Evolutionary conservation across 1,140 invertebrate species (phyloP).

Genomic region (Sarcophaga peregrina): DNA sequence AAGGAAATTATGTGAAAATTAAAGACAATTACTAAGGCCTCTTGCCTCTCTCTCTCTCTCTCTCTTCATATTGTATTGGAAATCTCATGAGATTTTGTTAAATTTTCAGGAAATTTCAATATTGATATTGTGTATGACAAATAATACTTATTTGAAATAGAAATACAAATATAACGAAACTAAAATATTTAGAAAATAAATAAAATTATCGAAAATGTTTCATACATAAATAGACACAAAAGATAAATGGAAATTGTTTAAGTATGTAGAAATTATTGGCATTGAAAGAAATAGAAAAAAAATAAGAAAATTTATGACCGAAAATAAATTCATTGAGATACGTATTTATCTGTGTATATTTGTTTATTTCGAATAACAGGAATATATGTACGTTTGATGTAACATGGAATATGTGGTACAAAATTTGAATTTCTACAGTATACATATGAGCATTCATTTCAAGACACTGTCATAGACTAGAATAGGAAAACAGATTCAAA

Average conservation of each 20-base stretch:
- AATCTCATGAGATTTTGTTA: too few relatives aligned
- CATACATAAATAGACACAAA: neutral
- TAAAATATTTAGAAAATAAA: neutral
- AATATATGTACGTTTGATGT: neutral
- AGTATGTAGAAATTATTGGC: neutral
- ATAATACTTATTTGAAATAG: too few relatives aligned
- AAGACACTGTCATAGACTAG: too few relatives aligned
- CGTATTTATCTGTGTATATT: neutral
- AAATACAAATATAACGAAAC: too few relatives aligned
- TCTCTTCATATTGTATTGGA: too few relatives aligned
- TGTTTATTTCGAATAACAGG: neutral
- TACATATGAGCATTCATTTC: too few relatives aligned
- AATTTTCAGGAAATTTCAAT: too few relatives aligned
- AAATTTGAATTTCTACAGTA: neutral
- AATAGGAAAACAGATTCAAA: too few relatives aligned
- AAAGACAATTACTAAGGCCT: slow-evolving; percentile 22
- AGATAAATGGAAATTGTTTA: neutral
- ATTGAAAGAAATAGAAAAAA: too few relatives aligned
- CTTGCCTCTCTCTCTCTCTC: too few relatives aligned
- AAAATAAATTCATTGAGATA: neutral
- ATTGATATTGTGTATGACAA: too few relatives aligned
- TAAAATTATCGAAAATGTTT: slow-evolving; percentile 5
- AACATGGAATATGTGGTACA: neutral
- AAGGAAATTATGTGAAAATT: slow-evolving; percentile 30
- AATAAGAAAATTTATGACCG: neutral